Evolutionary conservation across 2,797 vertebrate genomes (phyloP).

Genomic region (Lepus oiostolus): DNA sequence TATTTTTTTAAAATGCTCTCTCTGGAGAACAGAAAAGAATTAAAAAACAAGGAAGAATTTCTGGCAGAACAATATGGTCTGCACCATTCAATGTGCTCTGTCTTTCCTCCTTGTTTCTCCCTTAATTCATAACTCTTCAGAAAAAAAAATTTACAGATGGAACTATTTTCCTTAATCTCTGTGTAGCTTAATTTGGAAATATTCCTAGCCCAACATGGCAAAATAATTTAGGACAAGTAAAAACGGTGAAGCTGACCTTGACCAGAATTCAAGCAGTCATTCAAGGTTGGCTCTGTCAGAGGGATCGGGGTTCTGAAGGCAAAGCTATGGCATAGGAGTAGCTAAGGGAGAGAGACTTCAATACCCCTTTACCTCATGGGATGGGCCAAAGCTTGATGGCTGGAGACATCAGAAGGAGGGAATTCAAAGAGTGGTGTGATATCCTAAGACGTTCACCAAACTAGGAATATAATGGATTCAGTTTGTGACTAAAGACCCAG

Average conservation of each 20-base stretch:
- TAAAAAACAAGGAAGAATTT: conserved; percentile 63
- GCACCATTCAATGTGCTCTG: conserved; percentile 58
- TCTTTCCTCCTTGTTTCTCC: conserved; percentile 58
- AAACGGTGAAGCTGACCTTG: conserved; percentile 4
- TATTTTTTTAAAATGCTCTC: conserved; percentile 67
- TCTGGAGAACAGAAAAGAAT: conserved; percentile 69
- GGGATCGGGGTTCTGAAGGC: not conserved
- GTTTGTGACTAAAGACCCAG: not conserved
- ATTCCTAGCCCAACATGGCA: conserved; percentile 53
- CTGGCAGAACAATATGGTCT: conserved; percentile 71
- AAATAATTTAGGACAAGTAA: conserved; percentile 57
- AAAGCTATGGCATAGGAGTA: not conserved
- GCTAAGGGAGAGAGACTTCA: not conserved
- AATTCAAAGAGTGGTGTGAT: not conserved
- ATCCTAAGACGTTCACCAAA: not conserved
- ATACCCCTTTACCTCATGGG: not conserved
- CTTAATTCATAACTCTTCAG: conserved; percentile 51
- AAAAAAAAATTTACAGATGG: conserved; percentile 29
- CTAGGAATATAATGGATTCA: not conserved
- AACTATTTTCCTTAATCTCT: conserved; percentile 66
- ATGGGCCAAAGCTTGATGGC: not conserved
- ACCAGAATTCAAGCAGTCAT: conserved; percentile 43
- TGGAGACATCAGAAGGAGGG: accelerated
- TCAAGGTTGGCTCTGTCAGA: not conserved
- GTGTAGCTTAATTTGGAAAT: conserved; percentile 68